Evolutionary conservation across 2,888 invertebrate genomes (phyloP), one percentile per base, ranked within the genome.

Genomic region (Pollenia angustigena): DNA sequence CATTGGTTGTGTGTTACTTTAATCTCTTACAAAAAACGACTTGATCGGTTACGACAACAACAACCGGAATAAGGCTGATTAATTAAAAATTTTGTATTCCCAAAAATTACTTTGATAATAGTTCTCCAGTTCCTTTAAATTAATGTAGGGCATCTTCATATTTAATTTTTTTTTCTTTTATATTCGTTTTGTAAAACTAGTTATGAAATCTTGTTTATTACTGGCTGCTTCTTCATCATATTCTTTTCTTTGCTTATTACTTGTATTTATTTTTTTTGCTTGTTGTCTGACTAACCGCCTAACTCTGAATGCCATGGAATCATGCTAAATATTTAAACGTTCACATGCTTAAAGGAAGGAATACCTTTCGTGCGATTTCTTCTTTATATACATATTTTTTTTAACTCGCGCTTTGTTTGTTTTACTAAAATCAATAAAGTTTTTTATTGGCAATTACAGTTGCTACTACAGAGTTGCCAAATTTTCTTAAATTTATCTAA

Each of bases 371-470:
- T 68, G 32, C 7, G 54, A 32, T 8, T 50, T 60, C 10, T 60
- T 52, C 11, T 68, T 48, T 10, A 6, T 32, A 32, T 32, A 32
- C 32, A 32, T 32, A 32, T 6, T 48, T 48, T 48, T 52, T 52
- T 4, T 11, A 40, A 32, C 12, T 74, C 52, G 52, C 11, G 4
- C 18, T 60, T 75, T 82, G 68, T 76, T 82, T 76, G 62, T 76
- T 76, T 82, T 76, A 44, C 9, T 71, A 71, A 76, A 78, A 64
- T 83, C 64, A 78, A 78, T 83, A 75, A 52, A 46, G 40, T 64
- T 74, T 16, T 74, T 82, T 54, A 69, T 62, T 64, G 76, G 4
- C 48, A 71, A 71, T 42, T 71, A 56, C 50, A 11, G 42, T 48
- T 64, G 4, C 8, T n/a, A 54, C 44, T 32, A 32, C 8, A 58